Evolutionary conservation across 2,888 invertebrate species (phyloP).

Genomic region (Tupiocoris notatus): DNA sequence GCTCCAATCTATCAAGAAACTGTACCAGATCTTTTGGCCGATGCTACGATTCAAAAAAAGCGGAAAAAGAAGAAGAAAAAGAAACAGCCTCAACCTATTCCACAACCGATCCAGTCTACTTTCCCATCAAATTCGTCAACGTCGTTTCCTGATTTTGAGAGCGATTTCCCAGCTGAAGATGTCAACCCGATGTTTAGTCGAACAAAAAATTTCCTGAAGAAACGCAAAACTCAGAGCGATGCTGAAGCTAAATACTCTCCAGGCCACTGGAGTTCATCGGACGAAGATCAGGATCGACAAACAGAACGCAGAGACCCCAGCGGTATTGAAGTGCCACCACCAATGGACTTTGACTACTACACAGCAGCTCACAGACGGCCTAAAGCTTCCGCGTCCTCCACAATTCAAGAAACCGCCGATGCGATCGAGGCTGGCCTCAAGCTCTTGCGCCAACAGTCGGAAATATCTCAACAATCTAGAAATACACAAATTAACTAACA

Average conservation of each 20-base stretch:
- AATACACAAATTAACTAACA: too few relatives aligned
- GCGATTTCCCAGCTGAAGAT: slow-evolving; percentile 27
- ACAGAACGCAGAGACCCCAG: not conserved
- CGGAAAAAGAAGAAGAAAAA: slow-evolving; percentile 32
- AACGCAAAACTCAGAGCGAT: slow-evolving; percentile 52
- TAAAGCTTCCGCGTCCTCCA: not conserved
- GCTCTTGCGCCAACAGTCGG: slow-evolving; percentile 41
- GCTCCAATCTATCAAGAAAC: slow-evolving; percentile 61
- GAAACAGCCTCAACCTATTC: not conserved
- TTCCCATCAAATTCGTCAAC: slow-evolving; percentile 41
- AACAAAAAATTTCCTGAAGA: slow-evolving; percentile 37
- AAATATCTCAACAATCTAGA: not conserved
- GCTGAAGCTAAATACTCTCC: not conserved
- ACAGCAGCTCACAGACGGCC: not conserved
- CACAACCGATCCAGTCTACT: not conserved
- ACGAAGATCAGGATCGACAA: not conserved
- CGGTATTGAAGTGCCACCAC: slow-evolving; percentile 42
- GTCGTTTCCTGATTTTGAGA: slow-evolving; percentile 11
- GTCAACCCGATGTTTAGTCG: slow-evolving; percentile 24
- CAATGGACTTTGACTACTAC: slow-evolving; percentile 36
- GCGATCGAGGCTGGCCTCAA: slow-evolving; percentile 46
- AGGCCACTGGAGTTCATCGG: not conserved
- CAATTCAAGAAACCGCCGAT: slow-evolving; percentile 28
- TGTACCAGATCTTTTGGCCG: not conserved
- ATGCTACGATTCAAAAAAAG: not conserved